phyloP scores from a whole-genome alignment of 2,113 vertebrate species.

The Lycaon pictus region DNA sequence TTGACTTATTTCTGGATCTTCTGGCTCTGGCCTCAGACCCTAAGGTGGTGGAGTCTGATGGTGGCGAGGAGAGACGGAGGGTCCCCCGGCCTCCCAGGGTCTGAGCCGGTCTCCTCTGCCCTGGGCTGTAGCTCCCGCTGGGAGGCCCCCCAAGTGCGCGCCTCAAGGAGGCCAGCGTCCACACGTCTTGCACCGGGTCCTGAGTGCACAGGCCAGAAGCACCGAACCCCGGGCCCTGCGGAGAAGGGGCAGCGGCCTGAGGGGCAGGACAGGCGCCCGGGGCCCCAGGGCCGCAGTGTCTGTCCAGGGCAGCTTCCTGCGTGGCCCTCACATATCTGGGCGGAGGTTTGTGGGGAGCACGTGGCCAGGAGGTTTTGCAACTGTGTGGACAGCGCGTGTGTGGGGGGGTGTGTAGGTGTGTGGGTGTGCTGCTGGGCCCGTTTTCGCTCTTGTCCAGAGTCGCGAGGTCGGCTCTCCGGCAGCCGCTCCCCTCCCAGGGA shows the following conservation, averaged over 20 bases:
- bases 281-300: slow-evolving; percentile 77
- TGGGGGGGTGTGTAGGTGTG: not conserved
- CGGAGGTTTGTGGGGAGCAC: not conserved
- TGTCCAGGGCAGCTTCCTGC: slow-evolving; percentile 89
- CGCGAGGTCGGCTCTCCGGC: not conserved
- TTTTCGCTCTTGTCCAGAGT: not conserved
- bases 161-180: slow-evolving; percentile 68
- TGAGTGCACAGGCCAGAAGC: slow-evolving; percentile 87
- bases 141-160: slow-evolving; percentile 75
- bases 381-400: not conserved
- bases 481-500: not conserved
- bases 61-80: not conserved
- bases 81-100: not conserved
- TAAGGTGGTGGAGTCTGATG: not conserved
- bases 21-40: not conserved
- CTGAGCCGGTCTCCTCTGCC: not conserved
- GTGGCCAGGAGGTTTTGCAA: not conserved
- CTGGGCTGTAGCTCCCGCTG: slow-evolving; percentile 90
- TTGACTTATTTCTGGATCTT: not conserved
- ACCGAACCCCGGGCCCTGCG: not conserved
- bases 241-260: slow-evolving; percentile 87
- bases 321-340: not conserved
- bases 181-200: slow-evolving; percentile 87
- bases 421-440: not conserved
- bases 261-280: slow-evolving; percentile 64